Conservation (phyloP, 2,113 vertebrate genomes). For the Colius striatus region DNA sequence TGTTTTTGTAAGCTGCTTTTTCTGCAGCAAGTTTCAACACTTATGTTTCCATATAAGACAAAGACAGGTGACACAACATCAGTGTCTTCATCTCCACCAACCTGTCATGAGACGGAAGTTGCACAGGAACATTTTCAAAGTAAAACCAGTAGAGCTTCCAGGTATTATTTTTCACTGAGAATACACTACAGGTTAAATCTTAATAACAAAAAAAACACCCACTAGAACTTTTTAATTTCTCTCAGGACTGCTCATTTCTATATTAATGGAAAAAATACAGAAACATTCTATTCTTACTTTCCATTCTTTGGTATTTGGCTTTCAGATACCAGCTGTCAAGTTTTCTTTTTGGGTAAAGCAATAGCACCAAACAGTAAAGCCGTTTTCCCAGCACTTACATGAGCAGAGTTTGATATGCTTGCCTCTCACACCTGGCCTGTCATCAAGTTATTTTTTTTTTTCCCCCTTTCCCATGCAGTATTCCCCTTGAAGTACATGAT, state of each 20-base stretch:
- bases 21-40: not conserved
- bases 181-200: not conserved
- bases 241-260: not conserved
- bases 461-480: not conserved
- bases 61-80: not conserved
- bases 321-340: rapidly evolving
- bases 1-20: not conserved
- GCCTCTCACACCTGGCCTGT: not conserved
- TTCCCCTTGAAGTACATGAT: not conserved
- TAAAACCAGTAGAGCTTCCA: not conserved
- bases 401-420: not conserved
- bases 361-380: not conserved
- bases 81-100: not conserved
- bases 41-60: rapidly evolving
- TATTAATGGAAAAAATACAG: not conserved
- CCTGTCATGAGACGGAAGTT: rapidly evolving
- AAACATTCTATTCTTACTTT: not conserved
- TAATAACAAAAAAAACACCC: not conserved
- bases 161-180: not conserved
- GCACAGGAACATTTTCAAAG: not conserved
- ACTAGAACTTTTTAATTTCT: not conserved
- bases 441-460: not conserved
- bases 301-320: not conserved
- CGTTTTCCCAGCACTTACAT: not conserved
- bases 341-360: not conserved